Percentiles rank a stretch among this genome's conserved stretches.
phyloP scores from a whole-genome alignment of 2,113 vertebrate genomes.

The Cavia aperea region DNA sequence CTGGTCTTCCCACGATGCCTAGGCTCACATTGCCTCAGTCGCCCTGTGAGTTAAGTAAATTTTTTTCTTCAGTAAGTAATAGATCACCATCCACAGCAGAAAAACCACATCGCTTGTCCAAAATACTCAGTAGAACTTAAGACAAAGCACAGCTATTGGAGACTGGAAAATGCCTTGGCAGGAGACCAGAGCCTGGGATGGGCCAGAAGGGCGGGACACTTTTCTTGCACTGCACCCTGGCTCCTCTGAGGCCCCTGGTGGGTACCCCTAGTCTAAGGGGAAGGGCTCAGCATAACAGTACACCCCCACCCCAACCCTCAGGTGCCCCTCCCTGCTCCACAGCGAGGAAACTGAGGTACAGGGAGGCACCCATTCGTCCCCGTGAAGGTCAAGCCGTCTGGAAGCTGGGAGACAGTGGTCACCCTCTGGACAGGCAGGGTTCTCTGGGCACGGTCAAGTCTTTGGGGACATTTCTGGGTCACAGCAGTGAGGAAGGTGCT shows the following conservation, averaged over 20 bases:
- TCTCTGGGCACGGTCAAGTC: not conserved
- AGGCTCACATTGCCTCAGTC: not conserved
- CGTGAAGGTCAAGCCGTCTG: not conserved
- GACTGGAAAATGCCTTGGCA: not conserved
- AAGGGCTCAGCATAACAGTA: not conserved
- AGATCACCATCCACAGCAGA: not conserved
- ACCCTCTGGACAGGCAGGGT: not conserved
- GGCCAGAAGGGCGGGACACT: not conserved
- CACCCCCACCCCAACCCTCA: not conserved
- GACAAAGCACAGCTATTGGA: not conserved
- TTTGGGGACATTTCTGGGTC: not conserved
- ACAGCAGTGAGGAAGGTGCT: not conserved
- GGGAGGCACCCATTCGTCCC: not conserved
- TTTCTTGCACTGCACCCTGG: rapidly evolving
- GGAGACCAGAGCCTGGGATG: too few relatives aligned
- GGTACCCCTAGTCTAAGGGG: not conserved
- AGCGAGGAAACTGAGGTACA: not conserved
- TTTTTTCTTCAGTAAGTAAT: not conserved
- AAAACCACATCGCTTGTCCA: not conserved
- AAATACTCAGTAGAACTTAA: not conserved
- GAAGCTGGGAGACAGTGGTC: not conserved
- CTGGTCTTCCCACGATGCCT: not conserved
- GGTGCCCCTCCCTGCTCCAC: not conserved
- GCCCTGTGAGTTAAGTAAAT: not conserved
- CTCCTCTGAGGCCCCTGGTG: not conserved